Conservation (phyloP, 2,797 vertebrate genomes). For the Prunella strophiata region DNA sequence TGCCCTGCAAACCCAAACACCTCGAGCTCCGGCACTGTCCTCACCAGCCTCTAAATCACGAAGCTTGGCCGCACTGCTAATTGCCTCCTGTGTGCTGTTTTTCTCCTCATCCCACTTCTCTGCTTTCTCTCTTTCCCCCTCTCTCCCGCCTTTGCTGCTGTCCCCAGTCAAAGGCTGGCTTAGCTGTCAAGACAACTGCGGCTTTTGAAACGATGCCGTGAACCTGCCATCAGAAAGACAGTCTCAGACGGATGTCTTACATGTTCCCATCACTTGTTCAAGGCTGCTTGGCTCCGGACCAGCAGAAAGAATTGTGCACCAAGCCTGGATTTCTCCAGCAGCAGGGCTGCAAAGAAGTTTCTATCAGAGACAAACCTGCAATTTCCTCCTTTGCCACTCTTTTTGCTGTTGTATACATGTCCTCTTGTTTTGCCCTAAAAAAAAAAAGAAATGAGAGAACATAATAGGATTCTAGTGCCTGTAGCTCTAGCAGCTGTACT, state of each 20-base stretch:
- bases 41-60: not conserved
- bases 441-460: not conserved
- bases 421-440: not conserved
- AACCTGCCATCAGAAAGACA: not conserved
- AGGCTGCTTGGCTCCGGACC: not conserved
- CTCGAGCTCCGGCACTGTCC: not conserved
- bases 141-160: constrained; percentile 13
- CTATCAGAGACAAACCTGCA: constrained; percentile 6
- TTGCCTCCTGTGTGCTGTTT: not conserved
- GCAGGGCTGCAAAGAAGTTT: constrained; percentile 36
- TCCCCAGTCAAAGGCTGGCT: constrained; percentile 10
- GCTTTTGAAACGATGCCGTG: not conserved
- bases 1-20: constrained; percentile 5
- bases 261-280: not conserved
- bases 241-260: not conserved
- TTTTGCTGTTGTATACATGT: not conserved
- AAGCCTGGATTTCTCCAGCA: not conserved
- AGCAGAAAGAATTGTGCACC: not conserved
- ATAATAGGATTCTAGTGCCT: not conserved
- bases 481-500: not conserved
- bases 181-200: constrained; percentile 39
- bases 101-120: not conserved
- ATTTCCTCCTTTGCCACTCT: constrained; percentile 43
- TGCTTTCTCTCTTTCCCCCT: not conserved
- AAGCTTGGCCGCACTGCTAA: not conserved